Percentiles rank a stretch among this genome's conserved stretches.
Evolutionary conservation across 2,797 vertebrate genomes (phyloP).

Genomic region (Dermochelys coriacea): DNA sequence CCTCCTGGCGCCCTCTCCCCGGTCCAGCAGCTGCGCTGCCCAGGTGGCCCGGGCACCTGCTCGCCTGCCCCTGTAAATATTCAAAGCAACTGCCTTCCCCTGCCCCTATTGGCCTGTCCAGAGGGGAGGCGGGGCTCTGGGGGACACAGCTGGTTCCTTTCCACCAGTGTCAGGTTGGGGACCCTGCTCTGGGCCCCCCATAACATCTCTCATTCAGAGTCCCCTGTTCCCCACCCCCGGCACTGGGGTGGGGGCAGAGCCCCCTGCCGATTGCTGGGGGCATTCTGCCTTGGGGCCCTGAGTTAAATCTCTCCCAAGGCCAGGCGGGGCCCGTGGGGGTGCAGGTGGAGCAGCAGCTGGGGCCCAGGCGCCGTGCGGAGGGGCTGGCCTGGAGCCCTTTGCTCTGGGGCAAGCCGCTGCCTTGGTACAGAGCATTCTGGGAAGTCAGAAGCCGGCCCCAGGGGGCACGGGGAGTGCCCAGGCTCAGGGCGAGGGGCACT

Average conservation of each 20-base stretch:
- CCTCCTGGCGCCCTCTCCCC: not conserved
- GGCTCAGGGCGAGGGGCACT: not conserved
- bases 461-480: too few species aligned
- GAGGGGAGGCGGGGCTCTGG: not conserved
- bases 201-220: not conserved
- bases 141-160: not conserved
- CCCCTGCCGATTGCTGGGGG: too few species aligned
- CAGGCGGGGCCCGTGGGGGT: too few species aligned
- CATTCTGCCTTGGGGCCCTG: too few species aligned
- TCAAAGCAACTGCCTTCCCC: not conserved
- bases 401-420: too few species aligned
- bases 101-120: not conserved
- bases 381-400: too few species aligned
- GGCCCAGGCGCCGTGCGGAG: too few species aligned
- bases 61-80: not conserved
- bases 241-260: not conserved
- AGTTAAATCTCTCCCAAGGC: too few species aligned
- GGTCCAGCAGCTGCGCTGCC: not conserved
- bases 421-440: too few species aligned
- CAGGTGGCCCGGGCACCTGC: not conserved
- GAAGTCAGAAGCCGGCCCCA: too few species aligned
- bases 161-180: not conserved
- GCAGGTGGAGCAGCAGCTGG: too few species aligned
- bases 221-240: too few species aligned
- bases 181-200: not conserved